Base-by-base conservation (phyloP, 2,113 vertebrate species). In the Marmota monax region DNA sequence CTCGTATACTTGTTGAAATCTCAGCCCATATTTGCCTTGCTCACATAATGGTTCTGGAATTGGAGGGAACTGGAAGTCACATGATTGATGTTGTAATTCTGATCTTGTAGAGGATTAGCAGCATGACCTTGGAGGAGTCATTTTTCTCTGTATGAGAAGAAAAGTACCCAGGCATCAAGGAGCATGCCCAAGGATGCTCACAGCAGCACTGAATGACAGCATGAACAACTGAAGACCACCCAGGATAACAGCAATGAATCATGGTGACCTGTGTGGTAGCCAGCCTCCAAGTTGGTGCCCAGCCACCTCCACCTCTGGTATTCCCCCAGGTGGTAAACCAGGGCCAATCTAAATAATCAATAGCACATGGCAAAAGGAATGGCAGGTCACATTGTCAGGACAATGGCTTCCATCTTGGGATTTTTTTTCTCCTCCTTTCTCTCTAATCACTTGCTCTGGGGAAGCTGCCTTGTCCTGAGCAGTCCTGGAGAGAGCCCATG, bases 71-170 rank as follows among this genome's bases (percentile, higher is more conserved):
- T 82, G 61, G 58, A 94, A 95, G 80, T 80, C 95, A 80, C 23
- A 42, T 73, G 92, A 65, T 27, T 74, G 63, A 53, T 32, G 18
- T 37, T 88, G 39, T 27, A 42, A 67, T 76, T 84, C 34, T 63
- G 61, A 20, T 83, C 37, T 72, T 80, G 53, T 3, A 70, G 77
- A 61, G 17, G 20, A 73, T 89, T 90, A 76, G 42, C 65, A 23
- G 37, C 34, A n/a, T 80, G 84, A 97, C 72, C 76, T 80, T 96
- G 56, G 51, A 78, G 34, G 93, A 92, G 63, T 76, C 65, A 27
- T 90, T 70, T 58, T 80, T 91, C 69, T 95, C 39, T 70, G 34
- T n/a, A 13, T 37, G 2, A 18, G 63, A 82, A 69, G 32, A 70
- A 74, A 34, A 13, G 25, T 13, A 9, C 34, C 1, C 0, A 5